Base-by-base conservation (phyloP, 2,888 invertebrate genomes). In the Zygaena filipendulae region DNA sequence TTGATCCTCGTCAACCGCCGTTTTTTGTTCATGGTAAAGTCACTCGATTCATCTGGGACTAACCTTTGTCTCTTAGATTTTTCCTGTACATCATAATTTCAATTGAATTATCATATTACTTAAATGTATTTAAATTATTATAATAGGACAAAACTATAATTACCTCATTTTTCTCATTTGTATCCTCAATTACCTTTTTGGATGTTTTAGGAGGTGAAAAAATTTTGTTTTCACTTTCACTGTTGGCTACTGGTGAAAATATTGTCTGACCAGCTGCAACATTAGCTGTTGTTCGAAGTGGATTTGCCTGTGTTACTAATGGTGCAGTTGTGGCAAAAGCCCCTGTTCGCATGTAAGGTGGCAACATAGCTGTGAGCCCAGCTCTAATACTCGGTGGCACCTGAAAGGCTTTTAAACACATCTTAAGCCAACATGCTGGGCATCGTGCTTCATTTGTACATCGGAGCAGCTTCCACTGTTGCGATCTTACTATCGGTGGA, bases 371-470 rank as follows among this genome's bases (percentile, higher is more conserved):
- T 37, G 84, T 84, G 29, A 92, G 71, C 27, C 87, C 85, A 35
- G 85, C 80, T 52, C 86, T 85, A 34, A 90, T 79, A 21, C 83
- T 82, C 13, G 84, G 74, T 27, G 92, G 89, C 54, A 92, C 85
- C 64, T 90, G 89, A 62, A 91, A 91, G 34, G 88, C 86, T 49
- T 87, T 85, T 23, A 93, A 71, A 59, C 93, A 93, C 82, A 91
- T 86, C 66, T 89, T 90, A 7, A 94, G 80, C 91, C 94, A 93
- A 61, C 94, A 95, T 9, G 92, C 92, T 28, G 89, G 86, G 66
- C 94, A 95, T 19, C 91, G 81, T 21, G 88, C 84, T 53, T 87
- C 87, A 53, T 87, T 87, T 14, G 88, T 84, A 58, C 87, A 87
- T 41, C 82, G 71, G 33, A 84, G 74, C 42, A 86, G 61, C 49